These are phyloP conservation scores for Florisuga fusca DNA, from an alignment of 2,797 vertebrate species.

Conservation along the genomic window DNA sequence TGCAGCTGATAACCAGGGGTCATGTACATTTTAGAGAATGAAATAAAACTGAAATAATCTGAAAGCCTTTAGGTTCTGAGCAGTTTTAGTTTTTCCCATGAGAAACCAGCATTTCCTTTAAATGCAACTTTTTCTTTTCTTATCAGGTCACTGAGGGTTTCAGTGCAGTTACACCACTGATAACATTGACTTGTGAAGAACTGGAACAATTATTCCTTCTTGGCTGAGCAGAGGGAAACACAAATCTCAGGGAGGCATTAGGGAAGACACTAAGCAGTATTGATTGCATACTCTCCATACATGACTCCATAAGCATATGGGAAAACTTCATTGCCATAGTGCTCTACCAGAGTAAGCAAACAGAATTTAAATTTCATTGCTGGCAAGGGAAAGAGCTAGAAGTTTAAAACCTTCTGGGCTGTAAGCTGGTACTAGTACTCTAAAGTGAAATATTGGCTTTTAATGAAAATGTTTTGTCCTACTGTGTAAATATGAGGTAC, in stretches of 20 bases:
- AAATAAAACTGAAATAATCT: slow-evolving; percentile 1
- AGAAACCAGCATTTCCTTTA: background rate
- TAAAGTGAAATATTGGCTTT: background rate
- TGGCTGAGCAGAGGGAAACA: background rate
- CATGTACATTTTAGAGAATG: background rate
- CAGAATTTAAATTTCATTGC: background rate
- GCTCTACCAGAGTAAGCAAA: background rate
- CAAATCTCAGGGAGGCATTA: background rate
- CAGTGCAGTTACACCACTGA: background rate
- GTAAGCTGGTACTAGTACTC: background rate
- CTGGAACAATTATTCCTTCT: slow-evolving; percentile 5
- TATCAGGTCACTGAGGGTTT: background rate
- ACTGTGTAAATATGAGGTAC: background rate
- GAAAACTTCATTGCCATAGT: background rate
- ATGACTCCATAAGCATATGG: background rate
- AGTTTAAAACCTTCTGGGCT: background rate
- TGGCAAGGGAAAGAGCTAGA: background rate
- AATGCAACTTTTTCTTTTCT: background rate
- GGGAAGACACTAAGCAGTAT: background rate
- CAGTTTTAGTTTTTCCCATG: background rate
- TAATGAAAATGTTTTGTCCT: background rate
- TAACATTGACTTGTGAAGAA: background rate
- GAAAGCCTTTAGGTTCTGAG: background rate
- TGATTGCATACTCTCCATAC: background rate
- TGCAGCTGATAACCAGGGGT: background rate